Percentiles rank a stretch among this genome's conserved stretches.
Conservation (phyloP, 2,888 invertebrate species). For the Hypena proboscidalis region DNA sequence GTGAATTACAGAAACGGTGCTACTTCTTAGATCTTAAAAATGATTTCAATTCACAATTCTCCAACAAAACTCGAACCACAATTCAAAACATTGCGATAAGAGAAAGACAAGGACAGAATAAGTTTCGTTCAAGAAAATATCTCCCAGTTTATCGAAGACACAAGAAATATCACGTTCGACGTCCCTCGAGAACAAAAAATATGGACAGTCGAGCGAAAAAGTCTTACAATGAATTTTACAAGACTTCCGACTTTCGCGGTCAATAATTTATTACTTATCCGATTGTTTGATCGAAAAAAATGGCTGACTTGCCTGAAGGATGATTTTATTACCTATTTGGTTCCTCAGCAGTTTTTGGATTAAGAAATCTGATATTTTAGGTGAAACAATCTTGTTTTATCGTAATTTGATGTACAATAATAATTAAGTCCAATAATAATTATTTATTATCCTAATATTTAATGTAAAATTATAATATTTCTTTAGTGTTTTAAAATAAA, state of each 20-base stretch:
- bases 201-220: slow-evolving; percentile 37
- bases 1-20: background rate
- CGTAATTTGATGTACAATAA: too few relatives aligned
- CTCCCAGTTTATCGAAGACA: slow-evolving; percentile 52
- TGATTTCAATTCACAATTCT: background rate
- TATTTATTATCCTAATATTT: too few relatives aligned
- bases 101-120: slow-evolving; percentile 30
- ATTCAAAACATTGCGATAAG: slow-evolving; percentile 30
- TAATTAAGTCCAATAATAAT: too few relatives aligned
- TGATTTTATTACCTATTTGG: too few relatives aligned
- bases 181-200: slow-evolving; percentile 45
- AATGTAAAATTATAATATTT: too few relatives aligned
- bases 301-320: background rate
- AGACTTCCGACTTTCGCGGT: slow-evolving; percentile 5
- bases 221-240: slow-evolving; percentile 34
- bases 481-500: too few relatives aligned
- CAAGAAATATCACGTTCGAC: slow-evolving; percentile 55
- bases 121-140: slow-evolving; percentile 48
- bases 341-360: slow-evolving; percentile 1
- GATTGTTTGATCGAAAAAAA: slow-evolving; percentile 6
- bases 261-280: slow-evolving; percentile 22
- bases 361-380: too few relatives aligned
- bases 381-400: too few relatives aligned
- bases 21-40: background rate
- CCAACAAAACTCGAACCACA: slow-evolving; percentile 13